Base-by-base conservation (phyloP, 2,888 invertebrate genomes). In the Pecten maximus region DNA sequence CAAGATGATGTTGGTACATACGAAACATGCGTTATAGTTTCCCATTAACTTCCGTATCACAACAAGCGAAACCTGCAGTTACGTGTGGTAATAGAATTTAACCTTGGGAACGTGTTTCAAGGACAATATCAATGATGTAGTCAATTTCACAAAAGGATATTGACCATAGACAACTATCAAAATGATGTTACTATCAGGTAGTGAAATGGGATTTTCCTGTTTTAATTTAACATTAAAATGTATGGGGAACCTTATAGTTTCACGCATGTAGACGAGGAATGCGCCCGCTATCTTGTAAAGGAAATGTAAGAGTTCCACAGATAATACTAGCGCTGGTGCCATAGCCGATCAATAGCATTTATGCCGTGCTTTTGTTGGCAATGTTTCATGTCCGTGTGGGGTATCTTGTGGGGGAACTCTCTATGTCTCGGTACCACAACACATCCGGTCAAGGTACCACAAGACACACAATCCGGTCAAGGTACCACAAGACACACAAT, bases 321-420 rank as follows among this genome's bases (percentile, higher is more conserved):
- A 74, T 74, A 74, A 74, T 74, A 6, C 74, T 74, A 0, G 74
- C 0, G 74, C 35, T 74, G 28, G 74, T 28, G 35, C 74, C 74
- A 28, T 74, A 35, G 74, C 19, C 74, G 74, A 74, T 74, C 74
- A 74, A 74, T 74, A 74, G 74, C 74, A 74, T 74, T 74, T 74
- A 74, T 74, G 74, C 74, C 74, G 35, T 74, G 74, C 74, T 74
- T 74, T 74, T 74, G 74, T 74, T 74, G 74, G 74, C 74, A 74
- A 10, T 74, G 74, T 74, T 74, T 74, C 74, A 74, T 74, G 28
- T 74, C 74, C 74, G 28, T 74, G 74, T 35, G 74, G 8, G 74
- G 74, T 74, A 74, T 28, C 74, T 74, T 0, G 74, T 54, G 74
- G 74, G n/a, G 74, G 74, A 74, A 74, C 35, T 35, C 15, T 0